phyloP scores from a whole-genome alignment of 1,140 invertebrate species.

The Ganaspis sp. region DNA sequence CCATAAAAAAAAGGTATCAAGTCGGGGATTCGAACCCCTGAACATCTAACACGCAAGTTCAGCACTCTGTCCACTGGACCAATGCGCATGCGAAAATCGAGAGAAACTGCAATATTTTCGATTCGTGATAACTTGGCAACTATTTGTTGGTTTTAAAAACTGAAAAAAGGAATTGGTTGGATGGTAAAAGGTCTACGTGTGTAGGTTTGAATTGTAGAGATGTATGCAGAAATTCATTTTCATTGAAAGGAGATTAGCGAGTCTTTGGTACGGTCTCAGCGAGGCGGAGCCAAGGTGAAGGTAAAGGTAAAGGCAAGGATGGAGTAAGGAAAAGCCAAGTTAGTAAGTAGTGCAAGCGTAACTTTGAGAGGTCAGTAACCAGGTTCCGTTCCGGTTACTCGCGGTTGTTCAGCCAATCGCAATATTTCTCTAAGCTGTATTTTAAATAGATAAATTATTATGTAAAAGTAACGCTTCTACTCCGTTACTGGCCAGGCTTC shows the following conservation, averaged over 20 bases:
- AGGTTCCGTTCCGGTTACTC: constrained; percentile 75
- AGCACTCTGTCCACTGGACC: neutral
- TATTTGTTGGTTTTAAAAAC: neutral
- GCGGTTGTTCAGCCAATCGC: constrained; percentile 62
- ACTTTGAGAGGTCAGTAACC: constrained; percentile 76
- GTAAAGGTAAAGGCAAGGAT: constrained; percentile 68
- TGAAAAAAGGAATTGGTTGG: neutral
- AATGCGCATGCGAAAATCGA: neutral
- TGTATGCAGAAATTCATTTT: neutral
- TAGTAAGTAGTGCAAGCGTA: constrained; percentile 77
- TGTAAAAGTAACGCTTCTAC: constrained; percentile 67
- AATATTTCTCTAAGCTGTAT: constrained; percentile 60
- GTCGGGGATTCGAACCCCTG: no score
- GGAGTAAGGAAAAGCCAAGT: constrained; percentile 63
- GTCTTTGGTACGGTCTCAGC: neutral
- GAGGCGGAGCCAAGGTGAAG: constrained; percentile 67
- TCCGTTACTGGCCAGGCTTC: constrained; percentile 54
- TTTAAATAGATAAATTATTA: constrained; percentile 66
- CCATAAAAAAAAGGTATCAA: no score
- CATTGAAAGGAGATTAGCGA: constrained; percentile 1
- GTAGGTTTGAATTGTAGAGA: neutral
- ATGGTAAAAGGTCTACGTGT: neutral
- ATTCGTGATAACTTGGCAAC: neutral
- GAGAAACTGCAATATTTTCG: neutral
- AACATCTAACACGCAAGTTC: no score